Evolutionary conservation across 2,888 invertebrate species (phyloP), one percentile per base, ranked within the genome.

Genomic region (Cosmorhoe ocellata): DNA sequence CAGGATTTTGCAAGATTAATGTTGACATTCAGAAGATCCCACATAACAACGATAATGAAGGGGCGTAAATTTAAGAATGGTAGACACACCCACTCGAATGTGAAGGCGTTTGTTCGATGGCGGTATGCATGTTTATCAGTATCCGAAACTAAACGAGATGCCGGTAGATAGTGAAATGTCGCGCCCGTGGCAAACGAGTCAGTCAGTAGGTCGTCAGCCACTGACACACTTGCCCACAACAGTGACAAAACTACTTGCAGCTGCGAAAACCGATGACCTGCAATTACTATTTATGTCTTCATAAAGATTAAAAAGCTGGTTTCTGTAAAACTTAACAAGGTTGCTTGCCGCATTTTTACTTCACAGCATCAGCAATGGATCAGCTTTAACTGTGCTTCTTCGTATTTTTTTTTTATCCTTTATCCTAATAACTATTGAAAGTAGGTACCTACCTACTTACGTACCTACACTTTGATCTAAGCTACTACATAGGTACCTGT

Each of bases 181-280:
- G 66, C 63, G 65, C 62, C 64, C 65, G 66, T 70, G 67, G 69
- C 69, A 68, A 64, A 66, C 62, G 43, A 76, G 77, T 79, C 82
- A 83, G 79, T 79, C 73, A 82, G 82, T 81, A 80, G 77, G 76
- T 69, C 72, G 69, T 32, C 74, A 68, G 70, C 67, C 68, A 59
- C 60, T 77, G 84, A 71, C 87, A 84, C 78, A 84, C 84, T 84
- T 84, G 81, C 66, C 71, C 72, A 77, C 59, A 69, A 76, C 68
- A 77, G 69, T 81, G 74, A 79, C 78, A 80, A 81, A 82, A 72
- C 64, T 57, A 65, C 69, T 67, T 71, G 67, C 74, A 69, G 66
- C 74, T 74, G 71, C 64, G 18, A 58, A 74, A 74, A 74, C 69
- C 67, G 70, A 71, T 72, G 61, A 3, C 4, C 18, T 61, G 65